Evolutionary conservation across 2,113 vertebrate species (phyloP), one percentile per base, ranked within the genome.

Genomic region (Zosterops borbonicus): DNA sequence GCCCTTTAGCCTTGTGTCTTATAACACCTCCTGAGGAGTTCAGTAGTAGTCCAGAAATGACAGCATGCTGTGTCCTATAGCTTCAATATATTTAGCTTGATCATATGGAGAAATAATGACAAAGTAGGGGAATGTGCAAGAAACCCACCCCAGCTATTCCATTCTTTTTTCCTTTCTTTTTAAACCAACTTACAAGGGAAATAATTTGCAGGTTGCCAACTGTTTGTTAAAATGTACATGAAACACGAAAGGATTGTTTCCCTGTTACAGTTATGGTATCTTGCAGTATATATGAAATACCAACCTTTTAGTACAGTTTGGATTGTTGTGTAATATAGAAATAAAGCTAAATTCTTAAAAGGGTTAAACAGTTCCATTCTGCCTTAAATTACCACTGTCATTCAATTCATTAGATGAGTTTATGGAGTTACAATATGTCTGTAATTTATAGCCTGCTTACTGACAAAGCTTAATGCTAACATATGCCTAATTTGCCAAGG

Each of bases 401-500:
- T 96, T 97, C 97, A 97, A 93, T 98, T 98, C 97, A 98, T 98
- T 98, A 98, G 97, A 95, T 93, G 97, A 97, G 97, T 98, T 98
- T 98, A 97, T 97, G 96, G 97, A 97, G 96, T 97, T 97, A 97
- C 97, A 97, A 95, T 97, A 95, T 97, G 96, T 95, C 98, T 97
- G 98, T 98, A 97, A 98, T 98, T 98, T 98, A 98, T 97, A 98
- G 97, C 97, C 96, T 97, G 96, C 98, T 97, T 95, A 94, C 97
- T 97, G 97, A 98, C 97, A 97, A 95, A 96, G 97, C 97, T 97
- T 97, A 96, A 97, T 96, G 96, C 97, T 98, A 98, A 98, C 98
- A 97, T 97, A 94, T 96, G 97, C 97, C 98, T 98, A 96, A 98
- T 98, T 98, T 98, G 97, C 97, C 97, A 97, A 96, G 98, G 98